Percentiles rank a stretch among this genome's conserved stretches.
phyloP scores from a whole-genome alignment of 2,113 vertebrate genomes.

The Ammodytes marinus region DNA sequence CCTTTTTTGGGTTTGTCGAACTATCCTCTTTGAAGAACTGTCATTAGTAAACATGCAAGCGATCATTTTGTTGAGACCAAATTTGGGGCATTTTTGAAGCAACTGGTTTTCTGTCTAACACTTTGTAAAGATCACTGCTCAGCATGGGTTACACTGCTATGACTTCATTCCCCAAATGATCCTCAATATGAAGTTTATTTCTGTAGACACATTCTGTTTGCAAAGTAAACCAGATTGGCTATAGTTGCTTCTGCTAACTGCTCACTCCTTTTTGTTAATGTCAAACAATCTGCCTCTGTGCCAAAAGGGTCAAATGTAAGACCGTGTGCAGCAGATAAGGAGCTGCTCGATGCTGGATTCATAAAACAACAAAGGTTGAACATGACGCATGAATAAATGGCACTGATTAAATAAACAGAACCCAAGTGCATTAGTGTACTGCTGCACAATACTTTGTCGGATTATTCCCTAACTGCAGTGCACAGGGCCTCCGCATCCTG shows the following conservation, averaged over 20 bases:
- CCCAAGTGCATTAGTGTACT: neutral
- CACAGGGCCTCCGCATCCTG: neutral
- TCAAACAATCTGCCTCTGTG: neutral
- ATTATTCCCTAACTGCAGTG: neutral
- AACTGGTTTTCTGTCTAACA: neutral
- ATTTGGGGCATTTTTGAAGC: neutral
- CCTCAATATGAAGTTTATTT: neutral
- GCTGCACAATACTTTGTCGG: neutral
- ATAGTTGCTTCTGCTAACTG: no score
- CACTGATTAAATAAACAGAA: neutral
- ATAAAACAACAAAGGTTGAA: neutral
- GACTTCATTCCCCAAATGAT: neutral
- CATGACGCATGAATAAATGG: neutral
- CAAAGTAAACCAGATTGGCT: no score
- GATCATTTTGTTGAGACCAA: neutral
- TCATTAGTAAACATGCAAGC: neutral
- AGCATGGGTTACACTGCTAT: neutral
- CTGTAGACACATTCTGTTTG: neutral
- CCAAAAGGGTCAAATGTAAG: neutral
- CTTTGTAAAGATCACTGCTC: neutral
- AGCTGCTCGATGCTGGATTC: neutral
- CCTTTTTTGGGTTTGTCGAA: neutral
- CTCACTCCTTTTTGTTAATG: neutral
- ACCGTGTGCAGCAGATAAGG: neutral
- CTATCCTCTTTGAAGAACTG: neutral